Conservation (phyloP, 2,888 invertebrate genomes). For the Caenorhabditis macrosperma region DNA sequence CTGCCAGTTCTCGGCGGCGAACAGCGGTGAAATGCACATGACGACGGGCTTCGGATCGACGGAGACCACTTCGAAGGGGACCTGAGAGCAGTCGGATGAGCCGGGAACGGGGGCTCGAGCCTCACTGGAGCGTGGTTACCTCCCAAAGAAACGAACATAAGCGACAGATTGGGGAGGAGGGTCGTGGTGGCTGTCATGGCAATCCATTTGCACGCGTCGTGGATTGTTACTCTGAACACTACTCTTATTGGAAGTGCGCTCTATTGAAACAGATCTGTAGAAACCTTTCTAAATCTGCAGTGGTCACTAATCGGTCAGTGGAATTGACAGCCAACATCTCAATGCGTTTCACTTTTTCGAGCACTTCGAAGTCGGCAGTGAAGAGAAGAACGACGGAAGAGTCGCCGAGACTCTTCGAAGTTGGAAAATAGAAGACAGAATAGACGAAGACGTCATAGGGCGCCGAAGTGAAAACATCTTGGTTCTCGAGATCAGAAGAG, state of each 20-base stretch:
- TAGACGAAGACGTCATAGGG: constrained; percentile 55
- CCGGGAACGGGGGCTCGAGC: background rate
- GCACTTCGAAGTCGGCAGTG: constrained; percentile 54
- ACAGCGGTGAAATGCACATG: constrained; percentile 67
- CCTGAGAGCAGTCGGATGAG: constrained; percentile 38
- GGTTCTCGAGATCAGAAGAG: constrained; percentile 28
- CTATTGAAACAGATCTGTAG: too few relatives aligned
- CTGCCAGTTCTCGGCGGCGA: constrained; percentile 67
- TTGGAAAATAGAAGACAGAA: constrained; percentile 47
- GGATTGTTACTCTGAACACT: constrained; percentile 62
- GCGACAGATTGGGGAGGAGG: constrained; percentile 36
- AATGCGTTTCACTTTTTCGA: constrained; percentile 22
- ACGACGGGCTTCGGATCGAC: constrained; percentile 48
- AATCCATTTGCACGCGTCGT: constrained; percentile 65
- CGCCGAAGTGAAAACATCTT: constrained; percentile 26
- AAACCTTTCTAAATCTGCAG: constrained; percentile 43
- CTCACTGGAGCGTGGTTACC: constrained; percentile 47
- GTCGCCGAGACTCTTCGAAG: constrained; percentile 56
- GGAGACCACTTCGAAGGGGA: constrained; percentile 58
- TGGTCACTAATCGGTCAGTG: constrained; percentile 12
- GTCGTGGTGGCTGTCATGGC: constrained; percentile 39
- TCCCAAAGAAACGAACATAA: constrained; percentile 38
- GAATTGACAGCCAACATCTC: constrained; percentile 35
- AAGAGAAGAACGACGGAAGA: constrained; percentile 38
- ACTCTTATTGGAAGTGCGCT: background rate